Evolutionary conservation across 37 sponge, comb jelly and placozoan genomes (phyloP).

Genomic region (Eunapius fragilis): DNA sequence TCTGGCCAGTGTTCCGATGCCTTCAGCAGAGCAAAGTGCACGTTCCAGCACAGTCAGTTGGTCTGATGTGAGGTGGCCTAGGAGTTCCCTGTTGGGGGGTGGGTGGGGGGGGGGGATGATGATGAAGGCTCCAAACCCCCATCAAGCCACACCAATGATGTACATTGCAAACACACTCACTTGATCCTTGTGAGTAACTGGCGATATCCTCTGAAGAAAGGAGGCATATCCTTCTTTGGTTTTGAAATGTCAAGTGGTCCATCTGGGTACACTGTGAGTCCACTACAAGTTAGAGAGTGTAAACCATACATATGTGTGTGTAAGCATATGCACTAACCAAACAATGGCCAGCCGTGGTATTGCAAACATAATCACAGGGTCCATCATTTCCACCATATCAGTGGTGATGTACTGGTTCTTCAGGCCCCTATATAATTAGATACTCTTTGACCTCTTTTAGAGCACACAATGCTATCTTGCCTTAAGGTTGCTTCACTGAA

Average conservation of each 20-base stretch:
- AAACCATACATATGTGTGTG: no score
- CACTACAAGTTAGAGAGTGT: constrained; percentile 30
- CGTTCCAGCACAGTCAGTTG: constrained; percentile 59
- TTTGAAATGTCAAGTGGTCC: constrained; percentile 63
- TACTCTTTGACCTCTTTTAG: background rate
- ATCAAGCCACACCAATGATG: no score
- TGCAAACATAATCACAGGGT: constrained; percentile 90
- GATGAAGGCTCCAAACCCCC: no score
- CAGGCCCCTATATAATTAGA: constrained; percentile 57
- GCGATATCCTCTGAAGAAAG: constrained; percentile 64
- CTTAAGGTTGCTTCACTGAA: constrained; percentile 85
- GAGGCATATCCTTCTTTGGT: constrained; percentile 56
- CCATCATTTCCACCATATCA: constrained; percentile 84
- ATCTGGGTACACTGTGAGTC: constrained; percentile 57
- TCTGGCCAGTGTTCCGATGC: constrained; percentile 56
- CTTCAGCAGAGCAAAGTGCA: constrained; percentile 81
- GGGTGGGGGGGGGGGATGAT: no score
- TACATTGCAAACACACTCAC: constrained; percentile 27
- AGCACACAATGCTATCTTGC: constrained; percentile 18
- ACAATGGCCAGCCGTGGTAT: constrained; percentile 91
- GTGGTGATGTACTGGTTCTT: constrained; percentile 51
- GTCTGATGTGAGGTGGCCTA: constrained; percentile 45
- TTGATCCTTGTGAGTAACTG: constrained; percentile 62
- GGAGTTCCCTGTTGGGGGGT: constrained; percentile 67
- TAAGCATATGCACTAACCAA: constrained; percentile 69